Conservation (phyloP, 1,140 invertebrate genomes). For the Heliconius eleuchia region DNA sequence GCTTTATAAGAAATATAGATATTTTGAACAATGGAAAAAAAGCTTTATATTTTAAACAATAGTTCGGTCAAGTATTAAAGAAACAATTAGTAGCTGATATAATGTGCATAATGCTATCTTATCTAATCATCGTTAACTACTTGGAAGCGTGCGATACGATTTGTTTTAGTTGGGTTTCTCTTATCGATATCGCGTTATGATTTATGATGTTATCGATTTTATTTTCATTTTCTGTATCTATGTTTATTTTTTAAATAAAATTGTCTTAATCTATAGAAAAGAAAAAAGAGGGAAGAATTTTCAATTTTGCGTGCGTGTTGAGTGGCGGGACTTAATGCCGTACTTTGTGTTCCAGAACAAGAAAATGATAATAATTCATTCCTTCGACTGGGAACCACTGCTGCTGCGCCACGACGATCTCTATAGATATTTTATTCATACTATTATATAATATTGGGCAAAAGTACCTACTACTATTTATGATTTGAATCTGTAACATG, state of each 20-base stretch:
- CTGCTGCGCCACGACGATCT: too few relatives aligned
- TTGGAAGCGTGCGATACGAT: conserved; percentile 24
- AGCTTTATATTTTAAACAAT: background rate
- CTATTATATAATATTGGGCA: too few relatives aligned
- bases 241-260: background rate
- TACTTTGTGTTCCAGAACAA: too few relatives aligned
- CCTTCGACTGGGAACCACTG: too few relatives aligned
- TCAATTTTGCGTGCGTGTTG: too few relatives aligned
- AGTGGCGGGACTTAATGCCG: too few relatives aligned
- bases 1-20: background rate
- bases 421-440: too few relatives aligned
- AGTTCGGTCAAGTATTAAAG: conserved; percentile 23
- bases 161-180: conserved; percentile 29
- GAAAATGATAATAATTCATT: too few relatives aligned
- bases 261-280: too few relatives aligned
- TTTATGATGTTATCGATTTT: background rate
- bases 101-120: conserved; percentile 26
- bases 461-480: too few relatives aligned
- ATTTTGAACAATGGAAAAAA: background rate
- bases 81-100: conserved; percentile 26
- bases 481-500: too few relatives aligned
- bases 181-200: conserved; percentile 9
- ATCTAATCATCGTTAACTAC: conserved; percentile 30
- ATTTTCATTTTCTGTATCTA: background rate
- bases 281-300: too few relatives aligned